These are phyloP conservation scores for Geophilus truncorum DNA, from an alignment of 2,888 invertebrate species.

Conservation along the genomic window DNA sequence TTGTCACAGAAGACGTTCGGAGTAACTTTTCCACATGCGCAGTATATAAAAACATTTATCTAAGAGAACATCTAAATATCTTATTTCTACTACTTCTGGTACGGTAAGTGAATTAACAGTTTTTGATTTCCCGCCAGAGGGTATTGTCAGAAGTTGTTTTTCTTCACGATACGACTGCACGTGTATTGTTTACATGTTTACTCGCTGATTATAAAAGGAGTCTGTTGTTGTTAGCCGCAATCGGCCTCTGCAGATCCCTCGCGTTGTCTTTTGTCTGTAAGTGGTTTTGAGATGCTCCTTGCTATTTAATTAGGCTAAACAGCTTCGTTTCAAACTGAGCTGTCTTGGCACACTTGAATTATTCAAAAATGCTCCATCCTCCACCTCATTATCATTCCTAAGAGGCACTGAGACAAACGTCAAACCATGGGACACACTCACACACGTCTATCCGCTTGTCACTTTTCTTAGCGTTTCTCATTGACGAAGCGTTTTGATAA, in stretches of 20 bases:
- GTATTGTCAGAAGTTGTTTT: too few species aligned
- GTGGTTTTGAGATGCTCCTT: neutral
- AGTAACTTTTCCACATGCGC: too few species aligned
- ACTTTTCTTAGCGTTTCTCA: neutral
- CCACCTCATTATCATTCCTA: conserved; percentile 20
- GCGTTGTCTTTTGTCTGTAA: conserved; percentile 16
- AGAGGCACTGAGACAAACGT: conserved; percentile 2
- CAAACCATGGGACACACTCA: neutral
- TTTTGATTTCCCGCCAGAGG: too few species aligned
- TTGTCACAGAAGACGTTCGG: too few species aligned
- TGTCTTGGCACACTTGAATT: conserved; percentile 16
- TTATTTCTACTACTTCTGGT: too few species aligned
- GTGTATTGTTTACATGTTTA: too few species aligned
- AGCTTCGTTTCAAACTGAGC: conserved; percentile 11
- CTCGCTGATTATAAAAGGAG: too few species aligned
- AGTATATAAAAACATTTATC: too few species aligned
- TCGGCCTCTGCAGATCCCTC: neutral
- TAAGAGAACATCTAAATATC: too few species aligned
- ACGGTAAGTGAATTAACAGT: too few species aligned
- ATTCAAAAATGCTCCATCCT: conserved; percentile 1
- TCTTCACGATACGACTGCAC: too few species aligned
- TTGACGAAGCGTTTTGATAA: neutral
- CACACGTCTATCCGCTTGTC: neutral
- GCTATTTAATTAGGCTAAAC: conserved; percentile 20
- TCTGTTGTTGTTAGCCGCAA: neutral